Evolutionary conservation across 1,140 invertebrate genomes (phyloP).

Genomic region (Penaeus vannamei): DNA sequence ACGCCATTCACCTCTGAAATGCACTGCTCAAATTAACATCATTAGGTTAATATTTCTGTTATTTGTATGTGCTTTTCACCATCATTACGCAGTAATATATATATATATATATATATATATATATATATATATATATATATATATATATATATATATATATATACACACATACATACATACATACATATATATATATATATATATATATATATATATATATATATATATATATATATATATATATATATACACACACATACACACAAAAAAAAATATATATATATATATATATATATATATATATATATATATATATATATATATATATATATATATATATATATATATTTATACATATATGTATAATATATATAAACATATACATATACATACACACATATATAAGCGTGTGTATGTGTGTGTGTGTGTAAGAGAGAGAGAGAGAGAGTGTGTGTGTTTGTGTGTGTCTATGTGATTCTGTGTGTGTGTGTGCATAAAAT

Average conservation of each 20-base stretch:
- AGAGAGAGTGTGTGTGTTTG: background rate
- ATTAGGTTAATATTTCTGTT: too few relatives aligned
- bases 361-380: background rate
- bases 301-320: conserved; percentile 2
- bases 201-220: background rate
- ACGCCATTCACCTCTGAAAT: too few relatives aligned
- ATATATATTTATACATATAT: background rate
- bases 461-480: background rate
- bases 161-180: too few relatives aligned
- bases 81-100: too few relatives aligned
- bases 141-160: too few relatives aligned
- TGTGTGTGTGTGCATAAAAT: too few relatives aligned
- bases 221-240: background rate
- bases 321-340: background rate
- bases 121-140: accelerated
- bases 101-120: too few relatives aligned
- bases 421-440: background rate
- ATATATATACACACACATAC: background rate
- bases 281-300: background rate
- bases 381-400: background rate
- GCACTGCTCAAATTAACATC: too few relatives aligned
- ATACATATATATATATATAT: too few relatives aligned
- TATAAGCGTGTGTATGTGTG: background rate
- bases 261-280: background rate
- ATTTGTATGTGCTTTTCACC: too few relatives aligned